A percentile compares a stretch with the other conserved stretches of the same genome.
Evolutionary conservation across 2,888 invertebrate genomes (phyloP).

Genomic region (Callyntrura guangdongensis): DNA sequence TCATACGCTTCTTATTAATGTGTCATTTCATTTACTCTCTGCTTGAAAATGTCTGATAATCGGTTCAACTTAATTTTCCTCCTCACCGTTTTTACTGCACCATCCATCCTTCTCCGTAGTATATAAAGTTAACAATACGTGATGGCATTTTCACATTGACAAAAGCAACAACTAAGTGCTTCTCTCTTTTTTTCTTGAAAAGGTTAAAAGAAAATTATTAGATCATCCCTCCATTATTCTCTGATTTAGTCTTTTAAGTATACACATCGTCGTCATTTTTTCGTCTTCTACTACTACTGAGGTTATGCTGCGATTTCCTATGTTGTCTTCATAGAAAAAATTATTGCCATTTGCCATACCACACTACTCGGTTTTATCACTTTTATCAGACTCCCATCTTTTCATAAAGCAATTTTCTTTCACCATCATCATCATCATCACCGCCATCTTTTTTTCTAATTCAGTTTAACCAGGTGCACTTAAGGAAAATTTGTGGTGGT

Average conservation of each 20-base stretch:
- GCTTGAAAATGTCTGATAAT: conserved; percentile 54
- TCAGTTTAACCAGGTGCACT: conserved; percentile 79
- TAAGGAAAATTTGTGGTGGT: conserved; percentile 63
- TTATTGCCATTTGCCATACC: background rate
- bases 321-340: background rate
- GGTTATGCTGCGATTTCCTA: conserved; percentile 57
- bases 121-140: conserved; percentile 70
- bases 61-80: conserved; percentile 70
- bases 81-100: conserved; percentile 15
- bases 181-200: conserved; percentile 48
- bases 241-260: conserved; percentile 64
- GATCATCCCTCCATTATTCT: conserved; percentile 76
- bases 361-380: background rate
- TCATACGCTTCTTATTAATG: background rate
- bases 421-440: conserved; percentile 27
- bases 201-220: conserved; percentile 77
- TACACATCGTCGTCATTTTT: conserved; percentile 64
- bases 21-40: conserved; percentile 26
- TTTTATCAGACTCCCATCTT: conserved; percentile 57
- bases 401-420: conserved; percentile 67
- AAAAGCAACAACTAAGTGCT: conserved; percentile 50
- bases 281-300: background rate
- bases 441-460: conserved; percentile 58
- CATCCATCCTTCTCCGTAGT: conserved; percentile 20
- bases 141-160: conserved; percentile 70